Percentiles rank a stretch among this genome's conserved stretches.
phyloP scores from a whole-genome alignment of 2,888 invertebrate species.

The Lissonota sp. region DNA sequence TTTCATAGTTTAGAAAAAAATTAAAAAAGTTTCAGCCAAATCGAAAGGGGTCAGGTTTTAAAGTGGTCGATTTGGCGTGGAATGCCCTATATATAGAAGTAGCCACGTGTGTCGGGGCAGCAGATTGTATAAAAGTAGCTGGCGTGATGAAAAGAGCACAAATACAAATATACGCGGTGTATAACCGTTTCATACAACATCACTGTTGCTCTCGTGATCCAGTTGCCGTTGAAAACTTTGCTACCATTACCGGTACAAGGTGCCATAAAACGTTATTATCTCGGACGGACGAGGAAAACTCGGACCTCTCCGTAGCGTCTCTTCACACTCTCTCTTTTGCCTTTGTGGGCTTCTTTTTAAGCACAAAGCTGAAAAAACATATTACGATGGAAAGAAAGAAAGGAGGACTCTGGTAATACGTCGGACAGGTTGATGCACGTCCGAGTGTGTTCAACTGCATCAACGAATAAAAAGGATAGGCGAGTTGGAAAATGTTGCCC shows the following conservation, averaged over 20 bases:
- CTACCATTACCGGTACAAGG: slow-evolving; percentile 39
- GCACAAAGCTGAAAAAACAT: slow-evolving; percentile 10
- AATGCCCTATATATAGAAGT: not conserved
- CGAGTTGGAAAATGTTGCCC: no score
- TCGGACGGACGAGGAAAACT: slow-evolving; percentile 42
- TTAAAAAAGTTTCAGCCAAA: no score
- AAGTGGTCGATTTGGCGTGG: no score
- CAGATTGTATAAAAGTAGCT: slow-evolving; percentile 43
- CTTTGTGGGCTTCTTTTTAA: slow-evolving; percentile 5
- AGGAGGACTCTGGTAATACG: not conserved
- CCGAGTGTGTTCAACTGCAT: not conserved
- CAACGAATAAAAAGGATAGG: slow-evolving; percentile 3
- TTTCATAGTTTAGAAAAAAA: no score
- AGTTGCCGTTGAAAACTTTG: slow-evolving; percentile 46
- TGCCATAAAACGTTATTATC: slow-evolving; percentile 48
- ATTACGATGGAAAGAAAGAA: slow-evolving; percentile 20
- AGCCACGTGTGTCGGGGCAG: slow-evolving; percentile 14
- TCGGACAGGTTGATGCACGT: slow-evolving; percentile 11
- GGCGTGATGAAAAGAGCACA: slow-evolving; percentile 22
- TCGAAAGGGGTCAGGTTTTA: no score
- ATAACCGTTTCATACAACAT: slow-evolving; percentile 8
- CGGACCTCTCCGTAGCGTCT: slow-evolving; percentile 30
- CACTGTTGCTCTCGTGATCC: slow-evolving; percentile 8
- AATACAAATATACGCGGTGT: slow-evolving; percentile 10
- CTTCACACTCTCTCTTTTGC: not conserved